A percentile compares a stretch with the other conserved stretches of the same genome.
These are phyloP conservation scores for Anthophora plumipes DNA, from an alignment of 2,888 invertebrate species.

Conservation along the genomic window DNA sequence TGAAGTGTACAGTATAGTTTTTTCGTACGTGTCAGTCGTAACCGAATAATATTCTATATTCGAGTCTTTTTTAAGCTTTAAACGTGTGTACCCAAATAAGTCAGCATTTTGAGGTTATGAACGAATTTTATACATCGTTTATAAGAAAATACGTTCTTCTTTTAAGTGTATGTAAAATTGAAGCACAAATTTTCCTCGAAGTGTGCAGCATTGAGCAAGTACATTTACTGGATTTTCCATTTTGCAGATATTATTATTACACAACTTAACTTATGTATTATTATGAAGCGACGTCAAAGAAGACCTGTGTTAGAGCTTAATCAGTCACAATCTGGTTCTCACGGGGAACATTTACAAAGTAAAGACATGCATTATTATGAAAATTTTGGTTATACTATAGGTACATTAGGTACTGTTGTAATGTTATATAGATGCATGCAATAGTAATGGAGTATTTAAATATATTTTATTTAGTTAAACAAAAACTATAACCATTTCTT, in stretches of 20 bases:
- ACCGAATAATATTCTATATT: neutral
- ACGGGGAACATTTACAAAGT: constrained; percentile 77
- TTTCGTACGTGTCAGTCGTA: constrained; percentile 24
- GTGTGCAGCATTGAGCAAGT: neutral
- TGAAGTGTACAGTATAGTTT: constrained; percentile 9
- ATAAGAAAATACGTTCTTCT: constrained; percentile 29
- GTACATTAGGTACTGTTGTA: neutral
- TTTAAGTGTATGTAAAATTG: constrained; percentile 8
- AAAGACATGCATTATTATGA: constrained; percentile 41
- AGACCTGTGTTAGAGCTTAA: constrained; percentile 79
- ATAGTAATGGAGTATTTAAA: neutral
- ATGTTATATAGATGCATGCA: neutral
- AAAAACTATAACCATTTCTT: neutral
- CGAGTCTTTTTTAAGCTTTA: neutral
- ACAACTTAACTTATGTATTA: constrained; percentile 52
- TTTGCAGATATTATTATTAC: constrained; percentile 25
- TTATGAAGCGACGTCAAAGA: constrained; percentile 81
- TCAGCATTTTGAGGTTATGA: constrained; percentile 47
- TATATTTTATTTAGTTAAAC: neutral
- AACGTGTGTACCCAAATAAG: neutral
- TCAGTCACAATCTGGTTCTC: constrained; percentile 76
- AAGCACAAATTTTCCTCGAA: neutral
- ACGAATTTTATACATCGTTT: constrained; percentile 19
- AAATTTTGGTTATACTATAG: neutral
- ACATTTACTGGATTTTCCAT: neutral